A percentile compares a stretch with the other conserved stretches of the same genome.
Evolutionary conservation across 2,888 invertebrate species (phyloP).

Genomic region (Epirrhoe tristata): DNA sequence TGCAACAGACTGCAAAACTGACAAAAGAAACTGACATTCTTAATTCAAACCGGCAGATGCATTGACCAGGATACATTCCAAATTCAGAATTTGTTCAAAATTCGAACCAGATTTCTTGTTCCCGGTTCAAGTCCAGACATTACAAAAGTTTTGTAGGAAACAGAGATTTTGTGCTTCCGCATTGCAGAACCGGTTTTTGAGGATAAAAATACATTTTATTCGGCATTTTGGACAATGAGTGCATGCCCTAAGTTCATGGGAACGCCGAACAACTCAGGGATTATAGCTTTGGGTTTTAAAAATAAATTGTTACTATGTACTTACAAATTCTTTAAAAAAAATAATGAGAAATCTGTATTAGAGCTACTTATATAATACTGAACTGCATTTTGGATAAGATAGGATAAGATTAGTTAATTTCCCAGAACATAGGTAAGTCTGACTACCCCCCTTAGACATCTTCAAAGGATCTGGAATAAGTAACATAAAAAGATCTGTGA

Average conservation of each 20-base stretch:
- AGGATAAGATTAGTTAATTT: too few species aligned
- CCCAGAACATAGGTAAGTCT: too few species aligned
- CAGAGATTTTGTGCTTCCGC: slow-evolving; percentile 74
- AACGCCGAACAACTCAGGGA: slow-evolving; percentile 11
- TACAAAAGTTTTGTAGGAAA: slow-evolving; percentile 56
- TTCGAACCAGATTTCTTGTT: slow-evolving; percentile 16
- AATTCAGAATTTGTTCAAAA: not conserved
- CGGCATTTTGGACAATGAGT: slow-evolving; percentile 29
- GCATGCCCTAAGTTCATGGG: slow-evolving; percentile 31
- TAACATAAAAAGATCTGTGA: too few species aligned
- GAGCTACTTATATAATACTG: not conserved
- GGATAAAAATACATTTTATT: slow-evolving; percentile 34
- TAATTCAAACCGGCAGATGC: slow-evolving; percentile 19
- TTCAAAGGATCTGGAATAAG: too few species aligned
- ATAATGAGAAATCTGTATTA: not conserved
- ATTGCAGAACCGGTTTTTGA: slow-evolving; percentile 68
- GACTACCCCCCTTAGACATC: too few species aligned
- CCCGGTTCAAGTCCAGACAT: slow-evolving; percentile 28
- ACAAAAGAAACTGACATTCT: slow-evolving; percentile 23
- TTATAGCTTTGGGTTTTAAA: slow-evolving; percentile 1
- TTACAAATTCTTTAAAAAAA: not conserved
- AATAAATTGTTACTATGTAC: not conserved
- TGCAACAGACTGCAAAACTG: slow-evolving; percentile 21
- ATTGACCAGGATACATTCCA: slow-evolving; percentile 1
- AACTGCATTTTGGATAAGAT: not conserved